Evolutionary conservation across 2,888 invertebrate genomes (phyloP), one percentile per base, ranked within the genome.

Genomic region (Yponomeuta evonymella): DNA sequence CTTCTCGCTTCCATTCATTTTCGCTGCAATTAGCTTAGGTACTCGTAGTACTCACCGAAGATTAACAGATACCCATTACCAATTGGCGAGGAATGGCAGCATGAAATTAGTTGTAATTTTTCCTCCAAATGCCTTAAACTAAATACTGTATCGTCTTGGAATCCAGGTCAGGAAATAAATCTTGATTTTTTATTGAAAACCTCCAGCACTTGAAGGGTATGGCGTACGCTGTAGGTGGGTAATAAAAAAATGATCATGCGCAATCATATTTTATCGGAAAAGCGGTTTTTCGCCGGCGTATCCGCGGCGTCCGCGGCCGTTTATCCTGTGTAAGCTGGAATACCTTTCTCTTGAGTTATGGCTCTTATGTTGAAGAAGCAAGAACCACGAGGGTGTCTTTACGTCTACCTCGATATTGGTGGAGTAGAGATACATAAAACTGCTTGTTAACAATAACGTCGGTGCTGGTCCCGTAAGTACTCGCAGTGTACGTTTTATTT

Each of bases 251-350:
- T 83, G 82, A 86, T 85, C 83, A 81, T 79, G 79, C 77, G 82
- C 86, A 89, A 90, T 89, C 88, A 90, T 90, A 89, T 89, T 88
- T 90, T 88, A 90, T 88, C 83, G 85, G 79, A 77, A 81, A 83
- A 83, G 86, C 83, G 81, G 83, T 86, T 86, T 84, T 81, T 80
- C 81, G 78, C 77, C 77, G 76, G 79, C 80, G 83, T 81, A 79
- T 76, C 76, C 74, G 72, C 74, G 76, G 76, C 76, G 74, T 75
- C 74, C 76, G 73, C 73, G 73, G 48, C 73, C 78, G 78, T 82
- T 83, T 81, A 81, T 79, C 79, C 79, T 81, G 79, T 15, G 51
- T 58, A 58, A 58, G 51, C 51, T 58, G 51, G 51, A 58, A 58
- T 15, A 58, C 51, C 51, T 58, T 58, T 58, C 51, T 58, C 51